Evolutionary conservation across 2,888 invertebrate genomes (phyloP), one percentile per base, ranked within the genome.

Genomic region (Eretmocerus hayati): DNA sequence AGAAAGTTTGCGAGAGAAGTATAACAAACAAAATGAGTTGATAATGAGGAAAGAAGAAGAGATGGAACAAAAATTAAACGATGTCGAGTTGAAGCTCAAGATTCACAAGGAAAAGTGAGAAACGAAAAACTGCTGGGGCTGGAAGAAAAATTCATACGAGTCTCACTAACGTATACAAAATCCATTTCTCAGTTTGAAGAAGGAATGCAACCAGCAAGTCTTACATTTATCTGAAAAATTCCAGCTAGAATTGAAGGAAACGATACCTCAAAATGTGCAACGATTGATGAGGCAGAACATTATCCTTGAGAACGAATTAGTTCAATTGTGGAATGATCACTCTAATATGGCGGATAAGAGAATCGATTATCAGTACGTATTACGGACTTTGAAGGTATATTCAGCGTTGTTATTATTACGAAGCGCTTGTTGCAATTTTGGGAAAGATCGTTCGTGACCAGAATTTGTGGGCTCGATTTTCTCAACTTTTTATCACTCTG

Each of bases 221-320:
- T 56, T 63, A 15, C 48, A 57, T 26, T 46, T 59, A 41, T 59
- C 63, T 15, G 54, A 50, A 38, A 49, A 53, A 11, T 67, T 64
- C 52, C 65, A 66, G 43, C 23, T 48, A 4, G 59, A 66, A 47
- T 53, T 59, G 35, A 53, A 55, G 13, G 37, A 49, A n/a, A 52
- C 49, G 11, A 54, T 64, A 19, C 50, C 58, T 9, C 19, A 42
- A n/a, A 54, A 63, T 3, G 55, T 62, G 39, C 59, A 60, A 23
- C 58, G 61, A 56, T 51, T 69, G 23, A 55, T 66, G 43, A 55
- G 59, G 6, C 65, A 69, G 48, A 69, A 66, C 58, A 57, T 66
- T 42, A 55, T 58, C 30, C 52, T 70, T 6, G 58, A 58, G 36
- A 59, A 58, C 45, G 62, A 67, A 56, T 48, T 62, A 11, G 44